A percentile compares a stretch with the other conserved stretches of the same genome.
phyloP scores from a whole-genome alignment of 2,113 vertebrate species.

The Xiphorhynchus elegans region DNA sequence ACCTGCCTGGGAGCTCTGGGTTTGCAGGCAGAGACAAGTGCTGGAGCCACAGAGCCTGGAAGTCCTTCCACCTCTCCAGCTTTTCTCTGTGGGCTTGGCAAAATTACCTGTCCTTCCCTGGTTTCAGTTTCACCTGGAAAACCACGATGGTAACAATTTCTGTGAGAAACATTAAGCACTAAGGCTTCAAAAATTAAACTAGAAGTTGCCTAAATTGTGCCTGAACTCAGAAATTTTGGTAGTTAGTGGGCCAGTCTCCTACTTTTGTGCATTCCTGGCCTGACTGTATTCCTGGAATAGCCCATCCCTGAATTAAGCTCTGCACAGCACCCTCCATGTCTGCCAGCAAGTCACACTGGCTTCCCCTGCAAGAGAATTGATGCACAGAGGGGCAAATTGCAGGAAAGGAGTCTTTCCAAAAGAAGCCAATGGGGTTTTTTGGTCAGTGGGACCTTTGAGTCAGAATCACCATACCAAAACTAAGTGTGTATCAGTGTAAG shows the following conservation, averaged over 20 bases:
- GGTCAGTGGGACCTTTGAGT: not conserved
- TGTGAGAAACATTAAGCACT: not conserved
- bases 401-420: not conserved
- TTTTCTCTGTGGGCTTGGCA: not conserved
- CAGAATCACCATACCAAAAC: not conserved
- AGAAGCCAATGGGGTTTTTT: rapidly evolving
- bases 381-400: not conserved
- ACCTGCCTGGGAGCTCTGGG: not conserved
- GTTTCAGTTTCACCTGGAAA: not conserved
- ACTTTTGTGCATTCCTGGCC: not conserved
- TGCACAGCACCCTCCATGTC: not conserved
- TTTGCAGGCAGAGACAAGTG: not conserved
- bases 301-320: not conserved
- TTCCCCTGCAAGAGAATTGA: not conserved
- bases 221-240: not conserved
- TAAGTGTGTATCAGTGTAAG: not conserved
- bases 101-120: not conserved
- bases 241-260: not conserved
- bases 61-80: not conserved
- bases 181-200: not conserved
- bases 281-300: not conserved
- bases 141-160: not conserved
- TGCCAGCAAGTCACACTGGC: not conserved
- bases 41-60: not conserved
- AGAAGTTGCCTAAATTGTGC: not conserved